Evolutionary conservation across 2,113 vertebrate species (phyloP), one percentile per base, ranked within the genome.

Genomic region (Notiomystis cincta): DNA sequence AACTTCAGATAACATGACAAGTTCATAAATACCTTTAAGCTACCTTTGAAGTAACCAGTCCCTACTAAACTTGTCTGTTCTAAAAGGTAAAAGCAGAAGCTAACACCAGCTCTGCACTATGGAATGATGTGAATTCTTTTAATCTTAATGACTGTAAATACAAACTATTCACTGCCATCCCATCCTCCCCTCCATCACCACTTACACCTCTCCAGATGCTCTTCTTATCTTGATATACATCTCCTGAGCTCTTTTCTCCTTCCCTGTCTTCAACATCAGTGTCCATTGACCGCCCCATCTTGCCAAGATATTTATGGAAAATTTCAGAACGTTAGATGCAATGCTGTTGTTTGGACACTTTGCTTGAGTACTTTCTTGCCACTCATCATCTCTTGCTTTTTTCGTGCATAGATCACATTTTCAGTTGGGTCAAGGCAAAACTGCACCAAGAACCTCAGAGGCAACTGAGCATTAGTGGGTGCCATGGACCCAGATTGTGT

Each of bases 401-500:
- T 48, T 58, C 17, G 23, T 21, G 25, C 22, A 25, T 21, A 53
- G 37, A 69, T 23, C 20, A 64, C 33, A 45, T 72, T 64, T 65
- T 65, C 31, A n/a, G 17, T 7, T 67, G 35, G 5, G 16, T 47
- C 28, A 57, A 86, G 48, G 51, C 19, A 86, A 72, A 92, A 80
- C 3, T 72, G 48, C 38, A 33, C n/a, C 37, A 56, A 48, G 54
- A 90, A 61, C 23, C 64, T 77, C n/a, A 38, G 62, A n/a, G 7
- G 35, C 51, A 64, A 31, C 25, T 30, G 61, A 78, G 47, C 8
- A 11, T 47, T 54, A 38, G 35, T 28, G 19, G 27, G 33, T 62
- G 24, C 23, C 56, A 38, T 0, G 4, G 56, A 61, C 30, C 20
- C 38, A 30, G 47, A 17, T 0, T 57, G 37, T 23, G 24, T 33